Base-by-base conservation (phyloP, 1,140 invertebrate species). In the Brachionus rotundiformis region DNA sequence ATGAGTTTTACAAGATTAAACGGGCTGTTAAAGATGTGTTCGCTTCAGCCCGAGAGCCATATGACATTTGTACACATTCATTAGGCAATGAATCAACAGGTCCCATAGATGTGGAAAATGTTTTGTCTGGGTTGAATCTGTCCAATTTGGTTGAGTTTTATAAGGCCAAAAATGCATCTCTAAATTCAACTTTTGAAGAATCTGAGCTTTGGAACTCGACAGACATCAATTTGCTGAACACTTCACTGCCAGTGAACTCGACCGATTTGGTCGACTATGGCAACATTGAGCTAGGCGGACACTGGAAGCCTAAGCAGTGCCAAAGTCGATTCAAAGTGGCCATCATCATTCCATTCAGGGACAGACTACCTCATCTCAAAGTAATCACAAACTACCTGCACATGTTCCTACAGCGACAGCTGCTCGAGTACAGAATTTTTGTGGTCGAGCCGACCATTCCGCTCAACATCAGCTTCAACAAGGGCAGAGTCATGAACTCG, bases 351-450 rank as follows among this genome's bases (percentile, higher is more conserved):
- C 86, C 86, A 3, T 87, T 36, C 47, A 33, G 87, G 49, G 84
- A 87, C 83, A 79, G 87, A 10, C 25, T 92, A 81, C 88, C 89
- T 49, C 86, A 87, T 81, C 82, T 88, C 7, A 83, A 84, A 76
- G 83, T 85, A 13, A 82, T 88, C 19, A 83, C 87, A 6, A 83
- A 84, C 31, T 84, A 85, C 61, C 76, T 87, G 11, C 87, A 87
- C 81, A 84, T 84, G 7, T 85, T 88, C 83, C 82, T 88, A 25
- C 61, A 84, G 81, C 84, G 61, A 25, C 87, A 88, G 82, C 76
- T 84, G 27, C 83, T 87, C 10, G 83, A 85, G 7, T 88, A 87
- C 79, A 82, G 83, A 77, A 84, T 88, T 79, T 87, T 87, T 83
- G 83, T 88, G 1, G 82, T 87, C 25, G 87, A 87, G 82, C 87